Evolutionary conservation across 1,140 invertebrate genomes (phyloP).

Genomic region (Drusus annulatus): DNA sequence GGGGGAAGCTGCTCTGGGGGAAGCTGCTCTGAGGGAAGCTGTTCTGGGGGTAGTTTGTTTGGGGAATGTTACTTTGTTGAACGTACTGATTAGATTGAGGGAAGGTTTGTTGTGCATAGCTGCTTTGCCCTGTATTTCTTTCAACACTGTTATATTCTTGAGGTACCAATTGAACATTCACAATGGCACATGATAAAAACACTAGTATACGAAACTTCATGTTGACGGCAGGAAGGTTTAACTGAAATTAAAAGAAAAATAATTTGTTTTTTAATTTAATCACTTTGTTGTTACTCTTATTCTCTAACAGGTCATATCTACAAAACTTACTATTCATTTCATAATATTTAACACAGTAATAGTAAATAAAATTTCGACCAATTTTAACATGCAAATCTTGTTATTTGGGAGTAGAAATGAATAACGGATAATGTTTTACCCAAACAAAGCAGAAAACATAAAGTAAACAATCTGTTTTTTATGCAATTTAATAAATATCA

Average conservation of each 20-base stretch:
- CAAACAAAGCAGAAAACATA: not conserved
- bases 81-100: conserved; percentile 31
- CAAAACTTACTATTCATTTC: too few species aligned
- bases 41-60: conserved; percentile 36
- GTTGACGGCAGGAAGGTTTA: conserved; percentile 7
- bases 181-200: not conserved
- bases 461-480: conserved; percentile 2
- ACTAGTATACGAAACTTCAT: conserved; percentile 19
- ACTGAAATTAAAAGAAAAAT: conserved; percentile 27
- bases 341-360: too few species aligned
- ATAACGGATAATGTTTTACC: not conserved
- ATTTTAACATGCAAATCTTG: too few species aligned
- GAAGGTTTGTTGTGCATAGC: conserved; percentile 10
- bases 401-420: too few species aligned
- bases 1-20: conserved; percentile 38
- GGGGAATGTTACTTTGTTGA: conserved; percentile 29
- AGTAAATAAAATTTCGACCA: too few species aligned
- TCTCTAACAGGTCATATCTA: too few species aligned
- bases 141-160: conserved; percentile 27
- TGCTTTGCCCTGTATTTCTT: conserved; percentile 27
- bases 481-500: not conserved
- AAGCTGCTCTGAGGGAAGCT: conserved; percentile 34
- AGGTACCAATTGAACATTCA: conserved; percentile 18
- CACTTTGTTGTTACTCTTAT: too few species aligned
- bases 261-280: not conserved